Percentiles rank a stretch among this genome's conserved stretches.
These are phyloP conservation scores for Drosophila histrio DNA, from an alignment of 2,888 invertebrate species.

Conservation along the genomic window DNA sequence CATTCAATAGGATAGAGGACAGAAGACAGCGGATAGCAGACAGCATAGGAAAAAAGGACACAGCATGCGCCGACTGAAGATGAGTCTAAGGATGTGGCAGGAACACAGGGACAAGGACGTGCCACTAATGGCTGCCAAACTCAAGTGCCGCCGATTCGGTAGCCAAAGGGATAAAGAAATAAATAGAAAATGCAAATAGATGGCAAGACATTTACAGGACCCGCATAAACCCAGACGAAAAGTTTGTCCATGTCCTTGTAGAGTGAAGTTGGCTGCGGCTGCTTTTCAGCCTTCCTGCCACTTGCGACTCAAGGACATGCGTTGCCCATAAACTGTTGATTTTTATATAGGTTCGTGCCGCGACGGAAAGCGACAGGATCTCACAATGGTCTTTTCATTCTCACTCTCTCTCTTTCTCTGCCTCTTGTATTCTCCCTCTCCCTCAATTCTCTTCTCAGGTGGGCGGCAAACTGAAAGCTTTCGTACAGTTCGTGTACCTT, in stretches of 20 bases:
- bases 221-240: constrained; percentile 37
- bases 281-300: not conserved
- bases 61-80: constrained; percentile 2
- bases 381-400: not conserved
- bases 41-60: not conserved
- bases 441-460: constrained; percentile 16
- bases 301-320: constrained; percentile 70
- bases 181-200: constrained; percentile 80
- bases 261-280: constrained; percentile 16
- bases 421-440: no score
- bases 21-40: not conserved
- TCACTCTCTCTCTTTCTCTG: not conserved
- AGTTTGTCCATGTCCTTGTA: constrained; percentile 51
- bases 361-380: constrained; percentile 35
- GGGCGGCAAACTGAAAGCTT: constrained; percentile 18
- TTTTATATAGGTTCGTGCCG: constrained; percentile 71
- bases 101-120: constrained; percentile 53
- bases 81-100: not conserved
- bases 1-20: constrained; percentile 28
- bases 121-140: constrained; percentile 72
- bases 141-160: constrained; percentile 62
- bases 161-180: constrained; percentile 74
- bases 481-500: constrained; percentile 22
- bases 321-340: constrained; percentile 78
- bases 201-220: constrained; percentile 72